A percentile compares a stretch with the other conserved stretches of the same genome.
These are phyloP conservation scores for Pterois miles DNA, from an alignment of 2,797 vertebrate genomes.

Conservation along the genomic window DNA sequence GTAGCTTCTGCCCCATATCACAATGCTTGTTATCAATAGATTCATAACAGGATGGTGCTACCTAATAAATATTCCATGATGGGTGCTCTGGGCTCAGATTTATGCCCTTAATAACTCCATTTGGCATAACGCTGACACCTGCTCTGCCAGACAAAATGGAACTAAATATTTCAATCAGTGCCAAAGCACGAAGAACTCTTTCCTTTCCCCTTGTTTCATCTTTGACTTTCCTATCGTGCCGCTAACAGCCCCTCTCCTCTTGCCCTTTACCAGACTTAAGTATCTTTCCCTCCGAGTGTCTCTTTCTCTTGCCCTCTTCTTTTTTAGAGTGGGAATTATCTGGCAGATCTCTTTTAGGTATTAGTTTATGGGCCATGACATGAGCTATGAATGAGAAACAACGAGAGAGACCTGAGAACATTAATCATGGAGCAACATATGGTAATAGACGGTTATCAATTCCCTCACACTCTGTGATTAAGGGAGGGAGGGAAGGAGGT, in stretches of 20 bases:
- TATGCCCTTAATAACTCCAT: constrained; percentile 80
- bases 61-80: constrained; percentile 78
- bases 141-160: constrained; percentile 72
- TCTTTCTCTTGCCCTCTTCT: constrained; percentile 62
- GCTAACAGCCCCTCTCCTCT: constrained; percentile 70
- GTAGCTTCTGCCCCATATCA: constrained; percentile 28
- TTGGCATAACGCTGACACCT: constrained; percentile 76
- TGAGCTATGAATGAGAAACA: constrained; percentile 94
- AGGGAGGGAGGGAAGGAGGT: constrained; percentile 50
- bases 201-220: constrained; percentile 70
- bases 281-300: constrained; percentile 54
- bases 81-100: constrained; percentile 67
- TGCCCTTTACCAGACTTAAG: constrained; percentile 70
- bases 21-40: constrained; percentile 72
- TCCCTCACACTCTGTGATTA: constrained; percentile 74
- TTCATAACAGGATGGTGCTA: constrained; percentile 71
- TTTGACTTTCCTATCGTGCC: constrained; percentile 79
- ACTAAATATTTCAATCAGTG: constrained; percentile 80
- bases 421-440: constrained; percentile 86
- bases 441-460: constrained; percentile 81
- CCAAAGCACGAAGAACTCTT: constrained; percentile 66
- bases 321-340: constrained; percentile 87
- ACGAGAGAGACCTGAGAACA: constrained; percentile 82
- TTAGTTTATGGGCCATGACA: constrained; percentile 99
- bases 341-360: constrained; percentile 91